A percentile compares a stretch with the other conserved stretches of the same genome.
Evolutionary conservation across 2,797 vertebrate species (phyloP).

Genomic region (Anas bernieri): DNA sequence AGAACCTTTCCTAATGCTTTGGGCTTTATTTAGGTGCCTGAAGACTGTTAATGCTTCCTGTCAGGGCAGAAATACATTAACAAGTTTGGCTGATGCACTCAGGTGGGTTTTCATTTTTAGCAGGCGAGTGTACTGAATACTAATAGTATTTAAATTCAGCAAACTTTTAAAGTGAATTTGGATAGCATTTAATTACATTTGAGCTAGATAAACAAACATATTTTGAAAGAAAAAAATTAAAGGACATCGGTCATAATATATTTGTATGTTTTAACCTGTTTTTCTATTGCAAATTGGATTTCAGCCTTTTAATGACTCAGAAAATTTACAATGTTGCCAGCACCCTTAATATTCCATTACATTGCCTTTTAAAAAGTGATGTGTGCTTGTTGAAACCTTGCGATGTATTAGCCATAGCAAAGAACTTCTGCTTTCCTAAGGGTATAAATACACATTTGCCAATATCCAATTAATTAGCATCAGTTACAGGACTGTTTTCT

Average conservation of each 20-base stretch:
- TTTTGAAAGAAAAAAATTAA: neutral
- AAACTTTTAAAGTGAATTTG: neutral
- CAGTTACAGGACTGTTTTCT: neutral
- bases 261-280: neutral
- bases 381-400: neutral
- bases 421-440: neutral
- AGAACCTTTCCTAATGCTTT: neutral
- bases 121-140: neutral
- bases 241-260: neutral
- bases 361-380: neutral
- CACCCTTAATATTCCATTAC: neutral
- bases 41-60: neutral
- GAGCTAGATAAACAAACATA: neutral
- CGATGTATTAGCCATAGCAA: neutral
- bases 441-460: neutral
- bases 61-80: neutral
- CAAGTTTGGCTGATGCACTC: neutral
- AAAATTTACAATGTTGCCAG: neutral
- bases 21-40: neutral
- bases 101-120: neutral
- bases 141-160: neutral
- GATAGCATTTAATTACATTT: neutral
- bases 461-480: neutral
- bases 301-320: neutral
- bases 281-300: neutral